Conservation (phyloP, 2,797 vertebrate species). For the Pelochelys cantorii region DNA sequence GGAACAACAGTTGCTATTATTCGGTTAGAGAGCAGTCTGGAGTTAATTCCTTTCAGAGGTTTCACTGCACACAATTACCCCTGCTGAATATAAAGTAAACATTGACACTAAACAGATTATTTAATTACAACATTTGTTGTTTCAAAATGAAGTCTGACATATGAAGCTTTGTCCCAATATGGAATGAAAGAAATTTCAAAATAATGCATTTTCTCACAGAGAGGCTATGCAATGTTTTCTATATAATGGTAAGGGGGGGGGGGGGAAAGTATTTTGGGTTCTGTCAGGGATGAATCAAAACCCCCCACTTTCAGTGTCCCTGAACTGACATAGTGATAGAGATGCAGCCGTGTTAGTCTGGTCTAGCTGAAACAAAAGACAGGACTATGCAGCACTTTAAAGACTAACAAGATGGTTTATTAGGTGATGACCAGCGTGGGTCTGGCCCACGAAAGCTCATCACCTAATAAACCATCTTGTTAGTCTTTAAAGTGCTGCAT, state of each 20-base stretch:
- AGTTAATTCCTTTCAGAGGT: background rate
- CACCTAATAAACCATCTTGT: too few species aligned
- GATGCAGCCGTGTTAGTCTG: too few species aligned
- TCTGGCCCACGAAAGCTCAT: too few species aligned
- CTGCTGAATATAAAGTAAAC: background rate
- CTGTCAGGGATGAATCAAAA: background rate
- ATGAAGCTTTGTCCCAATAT: background rate
- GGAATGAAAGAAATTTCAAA: background rate
- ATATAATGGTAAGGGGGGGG: background rate
- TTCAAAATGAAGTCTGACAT: background rate
- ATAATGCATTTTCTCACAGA: background rate
- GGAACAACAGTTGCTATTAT: too few species aligned
- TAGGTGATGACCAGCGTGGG: too few species aligned
- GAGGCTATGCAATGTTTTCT: background rate
- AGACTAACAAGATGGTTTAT: too few species aligned
- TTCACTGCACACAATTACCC: background rate
- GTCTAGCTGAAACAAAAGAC: too few species aligned
- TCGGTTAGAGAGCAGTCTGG: background rate
- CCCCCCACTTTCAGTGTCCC: background rate
- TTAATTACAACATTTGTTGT: too few species aligned
- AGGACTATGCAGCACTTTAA: too few species aligned
- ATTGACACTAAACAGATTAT: background rate
- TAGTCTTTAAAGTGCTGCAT: too few species aligned
- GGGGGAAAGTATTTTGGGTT: background rate
- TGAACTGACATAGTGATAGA: too few species aligned